Base-by-base conservation (phyloP, 2,113 vertebrate species). In the Theristicus caerulescens region DNA sequence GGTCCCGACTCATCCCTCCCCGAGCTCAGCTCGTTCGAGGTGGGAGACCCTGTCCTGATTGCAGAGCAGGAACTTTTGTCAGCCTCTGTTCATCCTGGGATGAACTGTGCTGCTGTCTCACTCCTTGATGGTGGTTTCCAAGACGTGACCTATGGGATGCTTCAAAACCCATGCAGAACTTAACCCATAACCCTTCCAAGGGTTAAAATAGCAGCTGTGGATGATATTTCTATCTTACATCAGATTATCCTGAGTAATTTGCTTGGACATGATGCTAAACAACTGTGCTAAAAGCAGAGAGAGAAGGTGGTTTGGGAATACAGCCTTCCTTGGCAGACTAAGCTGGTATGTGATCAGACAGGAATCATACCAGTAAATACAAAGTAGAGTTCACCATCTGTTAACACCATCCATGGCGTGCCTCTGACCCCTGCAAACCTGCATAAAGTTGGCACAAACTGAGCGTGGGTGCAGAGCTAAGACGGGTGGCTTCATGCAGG, bases 1-100 rank as follows among this genome's bases (percentile, higher is more conserved):
- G 3, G 34, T 22, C 62, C 85, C 22, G 15, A 25, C 36, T 65
- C 24, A 31, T 29, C 22, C 20, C 16, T 74, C 64, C 47, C 57
- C 0, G 0, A 9, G 14, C 14, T 44, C 10, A 2, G 16, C 49
- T 64, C 6, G 1, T 19, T 51, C 0, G 0, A n/a, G 59, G n/a
- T n/a, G 49, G 18, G 26, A 58, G 13, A 34, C 15, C 8, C 1
- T 20, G 57, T 1, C 29, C 62, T 67, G 57, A 29, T 7, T 38
- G 52, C 81, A 82, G 44, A 64, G 27, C 4, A 1, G 32, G 13
- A 22, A 24, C 19, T 70, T 65, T 29, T 36, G 49, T 22, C 84
- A 70, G 3, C 26, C 40, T 52, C 61, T 42, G 18, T 16, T n/a
- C 52, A 15, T 40, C 34, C 42, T 44, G 65, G 59, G n/a, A 42